Evolutionary conservation across 2,797 vertebrate genomes (phyloP), one percentile per base, ranked within the genome.

Genomic region (Gobio occitaniae): DNA sequence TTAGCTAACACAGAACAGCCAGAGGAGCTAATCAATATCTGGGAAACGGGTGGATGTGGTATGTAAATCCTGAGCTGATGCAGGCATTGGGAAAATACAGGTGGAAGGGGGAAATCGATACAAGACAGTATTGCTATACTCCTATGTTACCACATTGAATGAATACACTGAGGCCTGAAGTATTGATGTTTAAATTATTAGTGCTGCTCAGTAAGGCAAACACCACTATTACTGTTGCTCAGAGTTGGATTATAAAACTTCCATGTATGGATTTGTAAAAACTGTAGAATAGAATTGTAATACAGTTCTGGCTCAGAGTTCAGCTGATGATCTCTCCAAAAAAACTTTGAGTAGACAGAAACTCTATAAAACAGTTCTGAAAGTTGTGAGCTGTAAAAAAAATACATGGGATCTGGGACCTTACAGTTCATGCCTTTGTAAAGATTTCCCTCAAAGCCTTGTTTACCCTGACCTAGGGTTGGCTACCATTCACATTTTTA

Each of bases 1-100:
- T 66, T 84, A 82, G 65, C 38, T 77, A 70, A 82, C 75, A 78
- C 86, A 12, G 84, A 80, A 84, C 87, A 88, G 84, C 78, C 59
- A 70, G 85, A 82, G 87, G 87, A 83, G 89, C 88, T 88, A 91
- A 94, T 95, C 93, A 88, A 94, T 94, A 91, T 83, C 88, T 87
- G 87, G 86, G 88, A 90, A 86, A 84, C 87, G 88, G 87, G 85
- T 63, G 84, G 91, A 89, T 91, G 92, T 94, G 91, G 89, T 92
- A 66, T 86, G 90, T 93, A 91, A 94, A 92, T 89, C 89, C 92
- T 87, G 69, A 88, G 87, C 91, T 89, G 90, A 93, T 93, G 86
- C 87, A 89, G 38, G 78, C 65, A 81, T 44, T 74, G 61, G 76
- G 29, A 81, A 77, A 78, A 50, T 44, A 44, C 16, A 78, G 56